Conservation (phyloP, 2,113 vertebrate species). For the Clarias batrachus region DNA sequence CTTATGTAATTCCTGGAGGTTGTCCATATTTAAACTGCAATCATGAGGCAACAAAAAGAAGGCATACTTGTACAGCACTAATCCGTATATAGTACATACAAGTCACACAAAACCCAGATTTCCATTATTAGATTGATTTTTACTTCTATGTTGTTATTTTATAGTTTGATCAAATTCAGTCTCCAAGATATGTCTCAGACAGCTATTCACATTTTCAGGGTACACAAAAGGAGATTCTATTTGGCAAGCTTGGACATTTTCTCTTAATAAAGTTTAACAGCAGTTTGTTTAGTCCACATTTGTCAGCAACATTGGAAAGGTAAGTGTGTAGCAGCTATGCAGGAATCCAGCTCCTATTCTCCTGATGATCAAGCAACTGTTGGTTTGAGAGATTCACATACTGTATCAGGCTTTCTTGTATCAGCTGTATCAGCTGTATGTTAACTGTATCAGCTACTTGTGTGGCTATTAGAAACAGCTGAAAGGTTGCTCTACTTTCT, state of each 20-base stretch:
- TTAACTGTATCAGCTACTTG: slow-evolving; percentile 13
- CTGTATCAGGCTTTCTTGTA: slow-evolving; percentile 32
- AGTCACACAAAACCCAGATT: slow-evolving; percentile 4
- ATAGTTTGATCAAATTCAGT: slow-evolving; percentile 7
- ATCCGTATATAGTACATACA: slow-evolving; percentile 11
- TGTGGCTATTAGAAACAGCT: slow-evolving; percentile 53
- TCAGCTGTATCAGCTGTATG: too few relatives aligned
- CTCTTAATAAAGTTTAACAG: slow-evolving; percentile 63
- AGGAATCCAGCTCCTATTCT: slow-evolving; percentile 55
- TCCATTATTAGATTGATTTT: slow-evolving; percentile 2
- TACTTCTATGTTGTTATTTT: slow-evolving; percentile 3
- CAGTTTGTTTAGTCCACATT: slow-evolving; percentile 56
- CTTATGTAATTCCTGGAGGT: slow-evolving; percentile 36
- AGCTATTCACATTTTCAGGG: slow-evolving; percentile 23
- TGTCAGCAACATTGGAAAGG: slow-evolving; percentile 64
- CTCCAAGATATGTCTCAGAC: slow-evolving; percentile 9
- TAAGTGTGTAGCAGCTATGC: slow-evolving; percentile 60
- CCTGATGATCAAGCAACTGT: slow-evolving; percentile 41
- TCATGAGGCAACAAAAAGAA: slow-evolving; percentile 34
- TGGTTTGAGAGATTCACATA: slow-evolving; percentile 46
- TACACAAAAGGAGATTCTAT: slow-evolving; percentile 55
- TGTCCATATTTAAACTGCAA: slow-evolving; percentile 33
- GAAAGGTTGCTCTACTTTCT: not conserved
- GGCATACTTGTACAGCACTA: slow-evolving; percentile 21
- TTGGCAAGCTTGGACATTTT: slow-evolving; percentile 60